phyloP scores from a whole-genome alignment of 2,888 invertebrate genomes.

The Clitarchus hookeri region DNA sequence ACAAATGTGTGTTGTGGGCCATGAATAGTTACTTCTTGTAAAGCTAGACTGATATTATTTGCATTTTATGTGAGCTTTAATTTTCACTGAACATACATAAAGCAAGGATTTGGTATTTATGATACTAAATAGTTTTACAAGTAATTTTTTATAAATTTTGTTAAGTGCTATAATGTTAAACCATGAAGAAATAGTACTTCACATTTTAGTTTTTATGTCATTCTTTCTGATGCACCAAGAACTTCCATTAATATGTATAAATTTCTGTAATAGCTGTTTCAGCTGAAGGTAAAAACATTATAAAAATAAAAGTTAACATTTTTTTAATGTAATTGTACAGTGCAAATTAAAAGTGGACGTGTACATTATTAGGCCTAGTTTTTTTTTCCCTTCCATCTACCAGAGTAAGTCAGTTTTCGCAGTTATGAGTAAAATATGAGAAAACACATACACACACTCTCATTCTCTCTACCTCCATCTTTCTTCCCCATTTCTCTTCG shows the following conservation, averaged over 20 bases:
- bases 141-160: background rate
- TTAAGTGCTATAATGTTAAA: background rate
- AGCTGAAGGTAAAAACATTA: background rate
- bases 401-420: too few species aligned
- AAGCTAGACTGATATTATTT: background rate
- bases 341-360: too few species aligned
- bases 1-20: background rate
- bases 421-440: too few species aligned
- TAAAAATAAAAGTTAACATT: too few species aligned
- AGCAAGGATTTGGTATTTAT: background rate
- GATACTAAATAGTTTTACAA: background rate
- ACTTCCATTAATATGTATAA: background rate
- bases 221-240: background rate
- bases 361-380: too few species aligned
- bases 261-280: background rate
- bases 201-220: background rate
- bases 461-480: too few species aligned
- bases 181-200: background rate
- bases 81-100: background rate
- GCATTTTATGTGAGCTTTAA: slow-evolving; percentile 7
- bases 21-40: background rate
- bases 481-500: too few species aligned
- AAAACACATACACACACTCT: too few species aligned
- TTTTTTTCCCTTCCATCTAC: too few species aligned
- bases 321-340: too few species aligned